These are phyloP conservation scores for Ericerus pela DNA, from an alignment of 1,140 invertebrate species.

Conservation along the genomic window DNA sequence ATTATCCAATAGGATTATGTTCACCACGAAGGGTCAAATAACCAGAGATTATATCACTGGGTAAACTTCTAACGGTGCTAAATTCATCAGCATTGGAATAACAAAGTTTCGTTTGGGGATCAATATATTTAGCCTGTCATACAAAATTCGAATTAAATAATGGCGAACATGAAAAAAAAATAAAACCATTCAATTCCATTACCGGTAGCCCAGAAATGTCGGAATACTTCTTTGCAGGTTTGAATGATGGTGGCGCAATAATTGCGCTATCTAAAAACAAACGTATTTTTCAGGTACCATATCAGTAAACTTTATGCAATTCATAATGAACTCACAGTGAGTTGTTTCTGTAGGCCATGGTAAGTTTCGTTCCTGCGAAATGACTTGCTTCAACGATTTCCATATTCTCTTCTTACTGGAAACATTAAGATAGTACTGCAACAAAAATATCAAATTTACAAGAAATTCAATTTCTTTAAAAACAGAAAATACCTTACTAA, in stretches of 20 bases:
- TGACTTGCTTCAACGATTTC: constrained; percentile 62
- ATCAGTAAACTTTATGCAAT: background rate
- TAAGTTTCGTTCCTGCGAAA: constrained; percentile 50
- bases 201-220: constrained; percentile 74
- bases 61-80: constrained; percentile 60
- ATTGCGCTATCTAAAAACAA: constrained; percentile 55
- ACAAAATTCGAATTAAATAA: constrained; percentile 27
- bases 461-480: constrained; percentile 22
- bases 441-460: constrained; percentile 30
- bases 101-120: constrained; percentile 75
- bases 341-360: constrained; percentile 50
- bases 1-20: constrained; percentile 63
- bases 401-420: constrained; percentile 50
- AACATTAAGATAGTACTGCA: background rate
- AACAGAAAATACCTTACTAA: constrained; percentile 13
- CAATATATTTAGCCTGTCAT: constrained; percentile 73
- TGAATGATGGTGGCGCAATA: constrained; percentile 78
- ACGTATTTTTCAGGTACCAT: background rate
- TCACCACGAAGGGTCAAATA: constrained; percentile 73
- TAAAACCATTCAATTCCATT: constrained; percentile 22
- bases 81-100: constrained; percentile 77
- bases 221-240: constrained; percentile 83
- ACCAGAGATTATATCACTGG: constrained; percentile 78
- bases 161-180: constrained; percentile 8
- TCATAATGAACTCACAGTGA: constrained; percentile 40